A percentile compares a stretch with the other conserved stretches of the same genome.
Evolutionary conservation across 2,888 invertebrate genomes (phyloP).

Genomic region (Cremastinae sp.): DNA sequence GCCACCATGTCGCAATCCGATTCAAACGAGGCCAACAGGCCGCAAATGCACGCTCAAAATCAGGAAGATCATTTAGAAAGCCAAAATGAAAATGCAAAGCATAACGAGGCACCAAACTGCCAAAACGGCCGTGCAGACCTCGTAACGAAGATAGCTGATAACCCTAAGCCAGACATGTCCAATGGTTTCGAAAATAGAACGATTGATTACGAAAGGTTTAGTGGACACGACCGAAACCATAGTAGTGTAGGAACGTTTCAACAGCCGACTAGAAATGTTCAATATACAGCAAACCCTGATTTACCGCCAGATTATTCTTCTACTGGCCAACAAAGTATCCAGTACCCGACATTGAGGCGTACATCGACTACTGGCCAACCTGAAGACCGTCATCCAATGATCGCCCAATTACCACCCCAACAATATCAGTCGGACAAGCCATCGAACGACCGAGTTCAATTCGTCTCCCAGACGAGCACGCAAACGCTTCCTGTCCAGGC

Average conservation of each 20-base stretch:
- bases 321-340: constrained; percentile 48
- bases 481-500: constrained; percentile 76
- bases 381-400: constrained; percentile 73
- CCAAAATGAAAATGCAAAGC: constrained; percentile 56
- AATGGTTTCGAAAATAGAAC: constrained; percentile 76
- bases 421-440: constrained; percentile 72
- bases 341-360: constrained; percentile 67
- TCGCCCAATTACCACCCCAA: constrained; percentile 68
- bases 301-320: constrained; percentile 48
- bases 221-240: constrained; percentile 65
- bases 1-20: constrained; percentile 78
- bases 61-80: constrained; percentile 42
- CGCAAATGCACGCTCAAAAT: constrained; percentile 66
- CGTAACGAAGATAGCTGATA: constrained; percentile 62
- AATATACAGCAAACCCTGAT: constrained; percentile 49
- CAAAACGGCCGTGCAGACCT: constrained; percentile 70
- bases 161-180: constrained; percentile 70
- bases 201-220: constrained; percentile 71
- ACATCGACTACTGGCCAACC: constrained; percentile 69
- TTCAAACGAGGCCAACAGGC: constrained; percentile 70
- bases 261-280: constrained; percentile 44
- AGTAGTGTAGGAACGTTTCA: constrained; percentile 45
- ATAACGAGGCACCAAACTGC: constrained; percentile 68
- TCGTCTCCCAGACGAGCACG: constrained; percentile 73
- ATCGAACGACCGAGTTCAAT: constrained; percentile 69